Base-by-base conservation (phyloP, 1,140 invertebrate species). In the Tyrophagus putrescentiae region DNA sequence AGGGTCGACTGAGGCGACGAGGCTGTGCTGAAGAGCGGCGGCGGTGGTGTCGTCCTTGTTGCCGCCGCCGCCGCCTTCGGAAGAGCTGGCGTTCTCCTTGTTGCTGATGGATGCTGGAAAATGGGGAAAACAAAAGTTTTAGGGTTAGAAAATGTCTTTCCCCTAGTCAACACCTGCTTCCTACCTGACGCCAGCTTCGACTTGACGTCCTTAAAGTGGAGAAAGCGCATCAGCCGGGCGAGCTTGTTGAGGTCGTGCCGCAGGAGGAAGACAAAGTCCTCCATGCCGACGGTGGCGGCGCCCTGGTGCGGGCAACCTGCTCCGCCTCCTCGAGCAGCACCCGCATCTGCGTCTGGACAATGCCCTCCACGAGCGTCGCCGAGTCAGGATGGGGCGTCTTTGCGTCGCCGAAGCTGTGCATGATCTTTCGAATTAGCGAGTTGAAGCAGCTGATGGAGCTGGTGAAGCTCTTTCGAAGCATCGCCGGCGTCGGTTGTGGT, bases 261-360 rank as follows among this genome's bases (percentile, higher is more conserved):
- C 69, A 84, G 73, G 33, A 83, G 69, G 69, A 79, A 83, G n/a
- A 84, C 71, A 27, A 84, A 74, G 64, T 83, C 80, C 68, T 77
- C 75, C 13, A 73, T 65, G 21, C 70, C 68, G 28, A 60, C 36
- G 18, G 7, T 11, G 3, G 32, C 2, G 28, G 18, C 9, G n/a
- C 5, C 3, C 58, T 3, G 13, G 18, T 60, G 18, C 11, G 52
- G 2, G 58, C 58, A 25, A 60, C 52, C 9, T 9, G 7, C 16
- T 60, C 11, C 23, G 58, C 58, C 28, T 60, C 41, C 13, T 31
- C 13, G 18, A 60, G n/a, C 4, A 60, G 25, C 23, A 50, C 13
- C 16, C 11, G 6, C 58, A 60, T 52, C 21, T 60, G 58, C 23
- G 45, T 16, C 42, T 18, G 58, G 18, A 60, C 58, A 28, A 60